phyloP scores from a whole-genome alignment of 92 coral and sea anemone genomes.

The Bergia puertoricense region DNA sequence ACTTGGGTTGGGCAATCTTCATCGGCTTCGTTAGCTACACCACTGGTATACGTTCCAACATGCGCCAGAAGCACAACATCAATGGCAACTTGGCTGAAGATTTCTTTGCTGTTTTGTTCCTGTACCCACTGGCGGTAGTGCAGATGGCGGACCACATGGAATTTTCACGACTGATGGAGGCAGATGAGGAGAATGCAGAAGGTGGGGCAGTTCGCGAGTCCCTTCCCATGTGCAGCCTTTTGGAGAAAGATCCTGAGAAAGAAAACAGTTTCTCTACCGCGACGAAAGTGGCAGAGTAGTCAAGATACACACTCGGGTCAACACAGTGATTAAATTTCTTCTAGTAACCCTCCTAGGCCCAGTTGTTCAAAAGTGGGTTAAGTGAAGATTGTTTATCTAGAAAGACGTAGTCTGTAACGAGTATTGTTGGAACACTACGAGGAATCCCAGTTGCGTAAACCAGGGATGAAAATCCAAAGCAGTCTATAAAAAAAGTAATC shows the following conservation, averaged over 20 bases:
- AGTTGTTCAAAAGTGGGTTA: too few relatives aligned
- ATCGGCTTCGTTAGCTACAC: slow-evolving; percentile 69
- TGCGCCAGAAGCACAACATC: slow-evolving; percentile 78
- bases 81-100: slow-evolving; percentile 80
- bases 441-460: too few relatives aligned
- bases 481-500: too few relatives aligned
- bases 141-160: slow-evolving; percentile 84
- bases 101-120: slow-evolving; percentile 64
- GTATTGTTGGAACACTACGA: too few relatives aligned
- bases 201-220: not conserved
- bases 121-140: slow-evolving; percentile 75
- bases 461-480: too few relatives aligned
- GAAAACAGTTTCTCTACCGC: not conserved
- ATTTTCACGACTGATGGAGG: slow-evolving; percentile 35
- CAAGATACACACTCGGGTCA: not conserved
- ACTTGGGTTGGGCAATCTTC: slow-evolving; percentile 70
- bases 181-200: slow-evolving; percentile 15
- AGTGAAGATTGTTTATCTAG: not conserved
- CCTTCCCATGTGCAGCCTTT: not conserved
- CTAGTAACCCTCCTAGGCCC: not conserved
- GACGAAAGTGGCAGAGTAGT: not conserved
- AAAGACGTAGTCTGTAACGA: not conserved
- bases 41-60: slow-evolving; percentile 65
- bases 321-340: not conserved
- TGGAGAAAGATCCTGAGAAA: slow-evolving; percentile 23